Evolutionary conservation across 37 sponge, comb jelly and placozoan species (phyloP), one percentile per base, ranked within the genome.

Genomic region (Petrosia ficiformis): DNA sequence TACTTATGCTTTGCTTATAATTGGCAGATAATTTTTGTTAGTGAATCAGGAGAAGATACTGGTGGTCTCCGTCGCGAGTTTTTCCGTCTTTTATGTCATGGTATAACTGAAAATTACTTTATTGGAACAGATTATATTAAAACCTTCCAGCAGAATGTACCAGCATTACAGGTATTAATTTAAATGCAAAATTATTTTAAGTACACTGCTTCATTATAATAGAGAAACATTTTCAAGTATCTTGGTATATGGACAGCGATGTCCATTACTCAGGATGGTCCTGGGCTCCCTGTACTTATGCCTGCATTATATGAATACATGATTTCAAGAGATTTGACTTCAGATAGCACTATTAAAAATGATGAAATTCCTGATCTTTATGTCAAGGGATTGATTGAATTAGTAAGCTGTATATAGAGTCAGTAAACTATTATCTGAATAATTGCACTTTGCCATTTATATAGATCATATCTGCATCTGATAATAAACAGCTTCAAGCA

Each of bases 191-290:
- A n/a, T n/a, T n/a, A n/a, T n/a, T n/a, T n/a, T n/a, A n/a, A n/a
- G n/a, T n/a, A n/a, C n/a, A n/a, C n/a, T n/a, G n/a, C n/a, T n/a
- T n/a, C n/a, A n/a, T n/a, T n/a, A n/a, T n/a, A n/a, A n/a, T n/a
- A n/a, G n/a, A n/a, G n/a, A n/a, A n/a, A n/a, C n/a, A n/a, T n/a
- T n/a, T n/a, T n/a, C n/a, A n/a, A n/a, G n/a, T n/a, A n/a, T n/a
- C n/a, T n/a, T n/a, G 82, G 82, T n/a, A 31, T 40, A 30, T 81
- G 73, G 65, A 54, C 68, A 26, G 74, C 56, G 22, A 81, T 81
- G 82, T 74, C 75, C 3, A 44, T 73, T 4, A 34, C 38, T 14
- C 82, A 81, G 33, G 82, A 74, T 2, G 75, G 82, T 0, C n/a
- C 39, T 52, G 82, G 82, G 1, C 44, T 81, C 2, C 74, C 74